These are phyloP conservation scores for Apis cerana DNA, from an alignment of 1,140 invertebrate species.

Conservation along the genomic window DNA sequence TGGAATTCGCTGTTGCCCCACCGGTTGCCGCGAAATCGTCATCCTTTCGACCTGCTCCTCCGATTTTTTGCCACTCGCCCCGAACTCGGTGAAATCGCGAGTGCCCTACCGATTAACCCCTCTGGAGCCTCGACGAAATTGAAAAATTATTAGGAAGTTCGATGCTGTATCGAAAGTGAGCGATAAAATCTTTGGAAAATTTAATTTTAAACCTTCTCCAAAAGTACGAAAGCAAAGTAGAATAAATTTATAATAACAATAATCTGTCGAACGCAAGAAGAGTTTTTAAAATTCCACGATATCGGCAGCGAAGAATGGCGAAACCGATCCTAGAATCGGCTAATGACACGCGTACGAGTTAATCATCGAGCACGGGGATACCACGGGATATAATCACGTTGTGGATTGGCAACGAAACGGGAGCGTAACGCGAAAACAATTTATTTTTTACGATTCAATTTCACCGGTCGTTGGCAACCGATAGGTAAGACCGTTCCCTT, in stretches of 20 bases:
- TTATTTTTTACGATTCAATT: conserved; percentile 62
- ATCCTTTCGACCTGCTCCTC: conserved; percentile 37
- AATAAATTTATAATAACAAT: too few relatives aligned
- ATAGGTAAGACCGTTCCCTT: neutral
- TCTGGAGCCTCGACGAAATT: too few relatives aligned
- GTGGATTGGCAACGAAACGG: neutral
- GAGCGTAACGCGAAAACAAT: conserved; percentile 28
- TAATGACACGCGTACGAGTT: conserved; percentile 54
- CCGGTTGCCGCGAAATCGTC: conserved; percentile 60
- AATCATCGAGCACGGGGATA: conserved; percentile 37
- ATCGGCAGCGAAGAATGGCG: neutral
- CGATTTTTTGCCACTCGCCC: conserved; percentile 37
- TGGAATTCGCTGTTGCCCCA: conserved; percentile 57
- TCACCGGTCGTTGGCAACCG: neutral
- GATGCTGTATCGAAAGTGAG: too few relatives aligned
- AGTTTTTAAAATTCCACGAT: neutral
- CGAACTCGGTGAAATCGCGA: neutral
- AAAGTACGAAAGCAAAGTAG: too few relatives aligned
- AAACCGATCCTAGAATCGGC: conserved; percentile 14
- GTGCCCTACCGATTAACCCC: conserved; percentile 2
- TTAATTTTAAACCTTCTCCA: too few relatives aligned
- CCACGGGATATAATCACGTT: conserved; percentile 38
- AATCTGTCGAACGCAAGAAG: too few relatives aligned
- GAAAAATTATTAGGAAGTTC: too few relatives aligned
- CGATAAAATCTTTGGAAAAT: too few relatives aligned